Conservation (phyloP, 1,140 invertebrate genomes). For the Doryteuthis pealeii region DNA sequence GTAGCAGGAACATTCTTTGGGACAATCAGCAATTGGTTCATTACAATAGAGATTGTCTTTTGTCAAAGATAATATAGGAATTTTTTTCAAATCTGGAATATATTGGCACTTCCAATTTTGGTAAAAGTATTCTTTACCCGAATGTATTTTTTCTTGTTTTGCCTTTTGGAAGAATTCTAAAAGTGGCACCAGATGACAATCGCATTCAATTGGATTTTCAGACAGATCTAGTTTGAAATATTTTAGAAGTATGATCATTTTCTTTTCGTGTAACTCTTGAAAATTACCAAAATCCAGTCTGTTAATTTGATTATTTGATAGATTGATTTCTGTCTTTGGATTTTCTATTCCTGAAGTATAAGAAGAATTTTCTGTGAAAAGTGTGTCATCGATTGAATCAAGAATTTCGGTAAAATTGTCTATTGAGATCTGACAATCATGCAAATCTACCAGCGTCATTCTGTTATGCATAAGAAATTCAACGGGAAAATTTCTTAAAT, state of each 20-base stretch:
- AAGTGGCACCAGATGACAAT: conserved; percentile 36
- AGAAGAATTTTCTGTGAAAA: conserved; percentile 22
- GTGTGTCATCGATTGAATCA: conserved; percentile 6
- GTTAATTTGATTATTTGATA: conserved; percentile 28
- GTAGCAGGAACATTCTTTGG: no score
- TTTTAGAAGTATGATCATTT: conserved; percentile 22
- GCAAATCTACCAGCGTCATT: conserved; percentile 25
- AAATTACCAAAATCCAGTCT: conserved; percentile 18
- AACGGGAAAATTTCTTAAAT: conserved; percentile 31
- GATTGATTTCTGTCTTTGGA: conserved; percentile 22
- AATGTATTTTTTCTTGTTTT: no score
- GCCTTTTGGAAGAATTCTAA: conserved; percentile 27
- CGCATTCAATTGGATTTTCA: conserved; percentile 31
- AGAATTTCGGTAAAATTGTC: conserved; percentile 28
- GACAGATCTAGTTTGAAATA: conserved; percentile 34
- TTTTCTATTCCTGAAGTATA: conserved; percentile 24
- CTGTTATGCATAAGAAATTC: conserved; percentile 32
- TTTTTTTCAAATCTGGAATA: no score
- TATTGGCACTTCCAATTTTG: no score
- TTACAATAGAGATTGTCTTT: no score
- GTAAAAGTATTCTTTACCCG: no score
- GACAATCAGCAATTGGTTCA: no score
- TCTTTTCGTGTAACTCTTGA: conserved; percentile 13
- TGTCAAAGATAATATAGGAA: no score
- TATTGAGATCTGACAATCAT: conserved; percentile 28